Evolutionary conservation across 35 echinoderm and acorn worm species (phyloP), one percentile per base, ranked within the genome.

Genomic region (Anneissia japonica): DNA sequence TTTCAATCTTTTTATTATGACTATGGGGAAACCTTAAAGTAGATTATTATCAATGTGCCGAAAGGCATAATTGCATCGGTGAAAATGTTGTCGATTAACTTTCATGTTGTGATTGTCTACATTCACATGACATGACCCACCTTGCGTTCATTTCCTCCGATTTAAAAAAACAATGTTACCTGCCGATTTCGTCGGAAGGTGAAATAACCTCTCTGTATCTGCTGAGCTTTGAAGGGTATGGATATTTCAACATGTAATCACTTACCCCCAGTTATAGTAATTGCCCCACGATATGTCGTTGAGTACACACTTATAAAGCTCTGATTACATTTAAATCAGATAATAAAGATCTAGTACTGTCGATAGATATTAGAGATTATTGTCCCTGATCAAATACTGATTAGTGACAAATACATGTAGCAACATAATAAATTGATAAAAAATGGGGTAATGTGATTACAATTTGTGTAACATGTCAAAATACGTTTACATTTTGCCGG

Each of bases 401-500:
- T 64, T 64, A 64, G 51, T 23, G 26, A 23, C 19, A 12, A 64
- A 26, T 64, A 64, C 51, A 64, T 64, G 51, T 64, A 2, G 10
- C 11, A 12, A 64, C 51, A 64, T 64, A 23, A 64, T 64, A 64
- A 23, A 64, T 64, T 64, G 51, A 64, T 16, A 9, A 23, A 64
- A 64, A 64, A 64, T 64, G 51, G 51, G 51, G 51, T 64, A 64
- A 64, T 64, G 51, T 64, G 51, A 64, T 64, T 64, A 64, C 1
- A 64, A 64, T 64, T 64, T 64, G 51, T 64, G 51, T 64, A 64
- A 64, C 51, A 64, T 64, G 51, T 64, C 51, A 64, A 64, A 64
- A 64, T 64, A 64, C 51, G 51, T 64, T 64, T 64, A 64, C 51
- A 23, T 12, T 64, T 64, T 23, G 51, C 19, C 51, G 51, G 51